Conservation (phyloP, 2,888 invertebrate species). For the Troides oblongomaculatus region DNA sequence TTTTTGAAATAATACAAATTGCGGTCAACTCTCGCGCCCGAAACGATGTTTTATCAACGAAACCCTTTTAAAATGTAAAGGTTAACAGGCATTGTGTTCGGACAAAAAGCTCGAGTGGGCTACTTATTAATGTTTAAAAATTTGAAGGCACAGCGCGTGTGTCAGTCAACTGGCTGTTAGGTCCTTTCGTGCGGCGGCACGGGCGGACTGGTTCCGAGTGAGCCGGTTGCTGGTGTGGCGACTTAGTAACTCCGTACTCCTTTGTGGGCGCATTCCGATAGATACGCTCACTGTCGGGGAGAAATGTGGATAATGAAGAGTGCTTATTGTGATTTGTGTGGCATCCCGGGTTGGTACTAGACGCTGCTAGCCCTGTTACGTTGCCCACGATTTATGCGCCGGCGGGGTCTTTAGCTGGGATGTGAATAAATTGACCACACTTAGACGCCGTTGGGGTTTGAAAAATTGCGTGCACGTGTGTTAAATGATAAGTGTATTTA, state of each 20-base stretch:
- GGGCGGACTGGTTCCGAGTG: slow-evolving; percentile 53
- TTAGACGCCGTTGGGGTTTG: slow-evolving; percentile 35
- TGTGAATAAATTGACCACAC: slow-evolving; percentile 45
- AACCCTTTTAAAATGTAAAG: slow-evolving; percentile 43
- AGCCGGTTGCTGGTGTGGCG: slow-evolving; percentile 77
- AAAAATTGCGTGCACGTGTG: slow-evolving; percentile 35
- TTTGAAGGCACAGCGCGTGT: slow-evolving; percentile 72
- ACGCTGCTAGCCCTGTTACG: slow-evolving; percentile 41
- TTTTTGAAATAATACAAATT: slow-evolving; percentile 1
- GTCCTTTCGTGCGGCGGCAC: slow-evolving; percentile 51
- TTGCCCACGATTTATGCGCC: slow-evolving; percentile 43
- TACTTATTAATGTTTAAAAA: slow-evolving; percentile 72
- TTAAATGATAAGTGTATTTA: background rate
- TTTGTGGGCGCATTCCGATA: slow-evolving; percentile 77
- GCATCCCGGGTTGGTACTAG: slow-evolving; percentile 58
- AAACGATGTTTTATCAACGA: slow-evolving; percentile 32
- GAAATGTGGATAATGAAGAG: slow-evolving; percentile 77
- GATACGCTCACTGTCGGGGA: slow-evolving; percentile 61
- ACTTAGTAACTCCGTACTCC: slow-evolving; percentile 66
- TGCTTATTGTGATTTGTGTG: slow-evolving; percentile 74
- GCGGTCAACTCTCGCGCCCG: background rate
- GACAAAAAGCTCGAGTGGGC: slow-evolving; percentile 58
- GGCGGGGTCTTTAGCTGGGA: slow-evolving; percentile 43
- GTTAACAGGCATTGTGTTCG: slow-evolving; percentile 48
- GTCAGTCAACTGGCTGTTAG: slow-evolving; percentile 75